Percentiles rank a stretch among this genome's conserved stretches.
Evolutionary conservation across 1,140 invertebrate species (phyloP).

Genomic region (Andrena cerasifolii): DNA sequence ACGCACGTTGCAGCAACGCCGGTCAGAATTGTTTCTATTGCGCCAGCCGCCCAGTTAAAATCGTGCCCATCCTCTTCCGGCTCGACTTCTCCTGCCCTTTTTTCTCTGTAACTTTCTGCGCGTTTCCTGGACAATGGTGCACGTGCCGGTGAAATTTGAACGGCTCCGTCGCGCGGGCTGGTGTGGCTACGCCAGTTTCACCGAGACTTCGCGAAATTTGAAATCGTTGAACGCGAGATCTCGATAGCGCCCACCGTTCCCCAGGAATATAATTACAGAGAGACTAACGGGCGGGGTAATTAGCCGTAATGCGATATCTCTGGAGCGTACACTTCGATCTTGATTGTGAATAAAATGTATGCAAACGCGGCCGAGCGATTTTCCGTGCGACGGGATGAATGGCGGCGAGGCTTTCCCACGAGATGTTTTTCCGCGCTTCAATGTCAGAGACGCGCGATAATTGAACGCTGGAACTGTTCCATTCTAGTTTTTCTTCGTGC

Average conservation of each 20-base stretch:
- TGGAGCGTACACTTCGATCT: not conserved
- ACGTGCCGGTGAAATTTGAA: slow-evolving; percentile 14
- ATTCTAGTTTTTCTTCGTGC: not conserved
- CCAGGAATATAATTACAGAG: not conserved
- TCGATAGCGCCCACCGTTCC: too few relatives aligned
- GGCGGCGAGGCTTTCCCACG: not conserved
- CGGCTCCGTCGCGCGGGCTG: too few relatives aligned
- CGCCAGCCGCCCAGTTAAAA: slow-evolving; percentile 64
- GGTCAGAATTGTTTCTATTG: slow-evolving; percentile 10
- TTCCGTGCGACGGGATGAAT: not conserved
- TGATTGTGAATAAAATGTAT: not conserved
- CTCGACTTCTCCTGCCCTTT: slow-evolving; percentile 33
- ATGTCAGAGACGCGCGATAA: not conserved
- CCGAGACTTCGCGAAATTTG: too few relatives aligned
- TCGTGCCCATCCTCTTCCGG: slow-evolving; percentile 78
- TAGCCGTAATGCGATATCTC: not conserved
- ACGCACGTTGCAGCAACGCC: slow-evolving; percentile 22
- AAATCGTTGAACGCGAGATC: too few relatives aligned
- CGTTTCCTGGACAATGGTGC: slow-evolving; percentile 15
- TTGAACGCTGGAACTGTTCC: not conserved
- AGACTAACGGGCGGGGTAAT: not conserved
- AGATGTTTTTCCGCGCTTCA: slow-evolving; percentile 18
- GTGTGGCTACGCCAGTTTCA: too few relatives aligned
- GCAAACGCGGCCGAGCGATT: not conserved
- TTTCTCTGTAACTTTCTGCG: slow-evolving; percentile 7